Percentiles rank a stretch among this genome's conserved stretches.
Conservation (phyloP, 92 coral and sea anemone species). For the Scolanthus callimorphus region DNA sequence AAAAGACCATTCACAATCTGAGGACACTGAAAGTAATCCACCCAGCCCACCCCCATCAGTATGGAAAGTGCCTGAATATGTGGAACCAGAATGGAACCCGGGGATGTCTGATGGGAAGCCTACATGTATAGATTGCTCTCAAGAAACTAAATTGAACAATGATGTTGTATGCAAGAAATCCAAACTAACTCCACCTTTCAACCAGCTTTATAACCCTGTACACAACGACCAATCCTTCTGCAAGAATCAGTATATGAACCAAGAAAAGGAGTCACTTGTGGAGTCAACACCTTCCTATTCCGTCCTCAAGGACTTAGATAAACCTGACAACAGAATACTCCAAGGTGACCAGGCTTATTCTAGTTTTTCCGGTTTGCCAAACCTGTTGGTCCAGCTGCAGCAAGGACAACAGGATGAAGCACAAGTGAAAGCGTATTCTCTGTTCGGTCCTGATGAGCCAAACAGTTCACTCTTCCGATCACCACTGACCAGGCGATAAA, state of each 20-base stretch:
- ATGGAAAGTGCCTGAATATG: constrained; percentile 99
- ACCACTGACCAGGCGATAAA: constrained; percentile 74
- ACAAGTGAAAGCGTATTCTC: constrained; percentile 77
- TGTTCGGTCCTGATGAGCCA: constrained; percentile 95
- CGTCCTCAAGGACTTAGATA: constrained; percentile 77
- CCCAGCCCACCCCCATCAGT: constrained; percentile 99
- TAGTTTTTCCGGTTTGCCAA: constrained; percentile 90
- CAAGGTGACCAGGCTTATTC: constrained; percentile 63
- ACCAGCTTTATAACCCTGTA: constrained; percentile 91
- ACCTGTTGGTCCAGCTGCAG: constrained; percentile 67
- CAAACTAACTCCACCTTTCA: constrained; percentile 86
- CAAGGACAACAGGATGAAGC: constrained; percentile 49
- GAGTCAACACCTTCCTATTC: constrained; percentile 36
- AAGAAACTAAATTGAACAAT: constrained; percentile 70
- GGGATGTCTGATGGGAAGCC: constrained; percentile 44
- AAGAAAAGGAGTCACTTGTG: constrained; percentile 42
- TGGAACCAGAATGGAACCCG: constrained; percentile 96
- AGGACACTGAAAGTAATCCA: constrained; percentile 71
- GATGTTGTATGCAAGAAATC: constrained; percentile 81
- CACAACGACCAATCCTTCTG: constrained; percentile 52
- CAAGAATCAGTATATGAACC: constrained; percentile 95
- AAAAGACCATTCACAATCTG: constrained; percentile 75
- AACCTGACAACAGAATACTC: constrained; percentile 91
- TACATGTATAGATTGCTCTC: neutral
- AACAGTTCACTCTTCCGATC: constrained; percentile 83